A percentile compares a stretch with the other conserved stretches of the same genome.
Conservation (phyloP, 2,113 vertebrate species). For the Ailurus styani region DNA sequence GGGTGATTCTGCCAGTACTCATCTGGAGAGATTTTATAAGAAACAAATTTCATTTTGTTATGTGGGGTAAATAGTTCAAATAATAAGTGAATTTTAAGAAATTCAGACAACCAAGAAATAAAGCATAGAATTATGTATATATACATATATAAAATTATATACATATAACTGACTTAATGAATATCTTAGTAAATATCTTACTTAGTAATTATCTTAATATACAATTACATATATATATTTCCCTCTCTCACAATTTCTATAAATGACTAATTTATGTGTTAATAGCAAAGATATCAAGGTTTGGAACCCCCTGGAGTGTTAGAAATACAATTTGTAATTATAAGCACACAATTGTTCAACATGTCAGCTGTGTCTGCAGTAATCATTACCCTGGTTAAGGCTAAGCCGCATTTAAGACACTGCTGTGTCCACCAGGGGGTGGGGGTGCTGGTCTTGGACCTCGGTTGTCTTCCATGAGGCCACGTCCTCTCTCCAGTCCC, state of each 20-base stretch:
- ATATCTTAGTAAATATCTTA: too few species aligned
- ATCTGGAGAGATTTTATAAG: conserved; percentile 77
- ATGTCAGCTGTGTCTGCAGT: conserved; percentile 61
- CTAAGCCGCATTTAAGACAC: conserved; percentile 41
- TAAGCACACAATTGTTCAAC: conserved; percentile 56
- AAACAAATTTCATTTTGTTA: background rate
- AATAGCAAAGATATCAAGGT: conserved; percentile 67
- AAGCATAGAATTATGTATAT: background rate
- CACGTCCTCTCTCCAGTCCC: background rate
- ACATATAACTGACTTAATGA: background rate
- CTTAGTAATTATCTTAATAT: too few species aligned
- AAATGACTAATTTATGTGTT: conserved; percentile 70
- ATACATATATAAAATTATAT: background rate
- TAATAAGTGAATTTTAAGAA: background rate
- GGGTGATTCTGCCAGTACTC: conserved; percentile 99
- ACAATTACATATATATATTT: background rate
- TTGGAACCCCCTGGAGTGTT: conserved; percentile 70
- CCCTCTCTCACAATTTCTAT: conserved; percentile 58
- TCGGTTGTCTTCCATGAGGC: fast-evolving
- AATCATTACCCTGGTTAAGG: conserved; percentile 71
- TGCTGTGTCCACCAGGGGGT: background rate
- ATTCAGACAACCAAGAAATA: background rate
- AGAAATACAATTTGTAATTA: conserved; percentile 71
- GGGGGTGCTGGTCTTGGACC: background rate
- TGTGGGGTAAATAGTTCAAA: background rate